Evolutionary conservation across 2,113 vertebrate genomes (phyloP).

Genomic region (Rhegmatorhina hoffmannsi): DNA sequence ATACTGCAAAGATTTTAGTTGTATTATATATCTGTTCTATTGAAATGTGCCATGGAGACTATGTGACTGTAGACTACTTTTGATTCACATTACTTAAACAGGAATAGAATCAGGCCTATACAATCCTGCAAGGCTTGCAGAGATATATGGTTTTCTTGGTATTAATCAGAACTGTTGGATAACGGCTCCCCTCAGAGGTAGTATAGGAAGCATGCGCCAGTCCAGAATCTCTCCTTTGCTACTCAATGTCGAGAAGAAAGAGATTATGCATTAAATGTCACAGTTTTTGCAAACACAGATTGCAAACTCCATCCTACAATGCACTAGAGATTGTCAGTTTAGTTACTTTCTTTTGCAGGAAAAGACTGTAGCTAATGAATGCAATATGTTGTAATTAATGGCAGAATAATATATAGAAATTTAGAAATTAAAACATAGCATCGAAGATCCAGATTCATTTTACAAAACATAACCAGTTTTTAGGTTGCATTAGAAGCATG

Average conservation of each 20-base stretch:
- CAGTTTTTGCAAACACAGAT: neutral
- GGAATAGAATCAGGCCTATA: neutral
- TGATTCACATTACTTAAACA: neutral
- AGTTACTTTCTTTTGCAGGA: neutral
- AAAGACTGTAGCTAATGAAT: neutral
- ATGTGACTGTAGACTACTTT: neutral
- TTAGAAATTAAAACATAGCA: neutral
- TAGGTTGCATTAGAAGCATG: neutral
- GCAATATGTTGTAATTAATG: neutral
- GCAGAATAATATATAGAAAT: neutral
- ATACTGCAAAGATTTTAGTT: neutral
- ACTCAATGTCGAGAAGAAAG: neutral
- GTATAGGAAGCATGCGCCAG: neutral
- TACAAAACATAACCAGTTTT: neutral
- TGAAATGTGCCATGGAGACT: neutral
- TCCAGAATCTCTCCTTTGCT: neutral
- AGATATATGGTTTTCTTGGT: neutral
- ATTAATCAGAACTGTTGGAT: constrained; percentile 32
- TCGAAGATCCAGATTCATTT: neutral
- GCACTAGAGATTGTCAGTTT: neutral
- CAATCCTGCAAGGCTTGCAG: neutral
- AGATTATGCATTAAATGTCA: neutral
- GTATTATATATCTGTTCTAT: neutral
- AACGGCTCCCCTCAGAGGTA: constrained; percentile 68
- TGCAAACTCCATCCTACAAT: neutral